Evolutionary conservation across 2,113 vertebrate genomes (phyloP).

Genomic region (Strix aluco): DNA sequence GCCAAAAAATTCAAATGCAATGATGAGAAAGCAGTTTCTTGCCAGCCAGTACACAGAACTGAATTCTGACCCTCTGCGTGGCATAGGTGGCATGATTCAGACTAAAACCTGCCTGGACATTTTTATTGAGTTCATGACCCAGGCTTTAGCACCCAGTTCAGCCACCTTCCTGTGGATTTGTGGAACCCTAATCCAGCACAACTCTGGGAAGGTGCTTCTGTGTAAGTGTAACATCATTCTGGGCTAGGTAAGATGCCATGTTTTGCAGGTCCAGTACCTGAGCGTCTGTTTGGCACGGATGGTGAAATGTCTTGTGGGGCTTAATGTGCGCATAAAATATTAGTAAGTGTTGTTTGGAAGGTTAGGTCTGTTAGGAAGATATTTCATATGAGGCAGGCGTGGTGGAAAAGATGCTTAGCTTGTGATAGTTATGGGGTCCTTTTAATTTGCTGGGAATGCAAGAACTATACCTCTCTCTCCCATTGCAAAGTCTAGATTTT

Average conservation of each 20-base stretch:
- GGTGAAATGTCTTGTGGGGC: neutral
- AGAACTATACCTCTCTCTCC: neutral
- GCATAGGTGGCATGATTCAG: neutral
- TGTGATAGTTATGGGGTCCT: neutral
- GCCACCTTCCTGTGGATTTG: neutral
- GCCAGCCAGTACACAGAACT: neutral
- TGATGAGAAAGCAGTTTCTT: neutral
- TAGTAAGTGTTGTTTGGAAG: neutral
- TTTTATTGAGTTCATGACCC: neutral
- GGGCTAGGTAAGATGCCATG: neutral
- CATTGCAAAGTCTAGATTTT: neutral
- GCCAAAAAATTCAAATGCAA: neutral
- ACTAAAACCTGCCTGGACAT: neutral
- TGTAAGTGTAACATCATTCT: rapidly evolving
- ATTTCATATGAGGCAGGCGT: neutral
- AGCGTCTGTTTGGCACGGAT: neutral
- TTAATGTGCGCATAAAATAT: neutral
- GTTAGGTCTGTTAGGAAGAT: neutral
- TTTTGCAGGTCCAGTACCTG: neutral
- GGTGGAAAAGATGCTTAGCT: neutral
- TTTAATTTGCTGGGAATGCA: neutral
- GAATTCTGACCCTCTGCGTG: neutral
- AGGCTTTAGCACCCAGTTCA: neutral
- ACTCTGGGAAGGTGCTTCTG: neutral
- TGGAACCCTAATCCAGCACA: neutral